Evolutionary conservation across 2,797 vertebrate genomes (phyloP).

Genomic region (Falco naumanni): DNA sequence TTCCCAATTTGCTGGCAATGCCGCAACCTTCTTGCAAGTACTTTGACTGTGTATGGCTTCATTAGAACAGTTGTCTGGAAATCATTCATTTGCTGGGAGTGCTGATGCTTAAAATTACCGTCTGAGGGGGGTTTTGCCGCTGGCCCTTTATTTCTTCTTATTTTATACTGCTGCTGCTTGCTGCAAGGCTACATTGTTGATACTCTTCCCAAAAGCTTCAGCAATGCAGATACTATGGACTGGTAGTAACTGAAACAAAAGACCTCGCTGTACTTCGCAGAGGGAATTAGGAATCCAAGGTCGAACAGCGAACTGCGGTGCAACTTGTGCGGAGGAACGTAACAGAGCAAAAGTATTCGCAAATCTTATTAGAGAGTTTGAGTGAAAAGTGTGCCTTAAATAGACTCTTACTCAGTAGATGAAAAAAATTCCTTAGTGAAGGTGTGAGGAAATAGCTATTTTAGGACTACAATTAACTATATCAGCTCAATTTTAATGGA

Average conservation of each 20-base stretch:
- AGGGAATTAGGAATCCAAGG: conserved; percentile 71
- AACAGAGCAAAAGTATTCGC: not conserved
- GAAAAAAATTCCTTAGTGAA: not conserved
- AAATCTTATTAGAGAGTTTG: not conserved
- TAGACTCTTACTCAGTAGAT: not conserved
- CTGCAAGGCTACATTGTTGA: not conserved
- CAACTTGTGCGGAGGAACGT: conserved; percentile 26
- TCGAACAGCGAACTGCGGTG: conserved; percentile 65
- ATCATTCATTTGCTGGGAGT: not conserved
- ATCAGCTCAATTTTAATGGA: conserved; percentile 26
- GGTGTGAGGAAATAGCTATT: conserved; percentile 51
- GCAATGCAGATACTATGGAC: conserved; percentile 64
- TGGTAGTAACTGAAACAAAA: conserved; percentile 64
- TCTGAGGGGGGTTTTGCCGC: not conserved
- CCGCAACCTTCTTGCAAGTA: not conserved
- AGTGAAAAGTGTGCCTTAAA: conserved; percentile 33
- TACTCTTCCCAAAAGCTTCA: conserved; percentile 47
- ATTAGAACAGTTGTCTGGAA: not conserved
- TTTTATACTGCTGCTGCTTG: not conserved
- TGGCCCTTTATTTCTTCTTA: not conserved
- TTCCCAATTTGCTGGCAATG: not conserved
- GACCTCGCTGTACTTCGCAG: conserved; percentile 35
- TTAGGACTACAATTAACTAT: conserved; percentile 26
- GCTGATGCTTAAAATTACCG: not conserved
- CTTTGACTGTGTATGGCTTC: not conserved